Percentiles rank a stretch among this genome's conserved stretches.
Conservation (phyloP, 2,113 vertebrate genomes). For the Cynopterus brachyotis region DNA sequence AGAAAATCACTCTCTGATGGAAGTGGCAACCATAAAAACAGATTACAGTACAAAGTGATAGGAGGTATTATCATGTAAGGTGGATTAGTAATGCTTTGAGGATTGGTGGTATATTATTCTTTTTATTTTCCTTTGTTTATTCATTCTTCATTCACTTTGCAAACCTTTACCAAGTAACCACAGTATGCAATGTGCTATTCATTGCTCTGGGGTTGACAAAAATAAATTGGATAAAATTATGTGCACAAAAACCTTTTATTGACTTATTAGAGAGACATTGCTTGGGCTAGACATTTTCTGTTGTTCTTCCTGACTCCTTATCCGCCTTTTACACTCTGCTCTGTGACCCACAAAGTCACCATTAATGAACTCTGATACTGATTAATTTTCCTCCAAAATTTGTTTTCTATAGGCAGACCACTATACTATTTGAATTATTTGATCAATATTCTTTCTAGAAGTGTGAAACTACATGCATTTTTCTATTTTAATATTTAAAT, state of each 20-base stretch:
- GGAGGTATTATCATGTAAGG: background rate
- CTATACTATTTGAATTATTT: background rate
- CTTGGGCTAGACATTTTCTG: background rate
- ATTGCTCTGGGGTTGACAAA: background rate
- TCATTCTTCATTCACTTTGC: conserved; percentile 28
- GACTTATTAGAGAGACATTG: background rate
- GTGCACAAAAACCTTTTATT: background rate
- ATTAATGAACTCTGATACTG: background rate
- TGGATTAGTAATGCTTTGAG: background rate
- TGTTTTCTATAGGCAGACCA: background rate
- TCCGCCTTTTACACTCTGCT: background rate
- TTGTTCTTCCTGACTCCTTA: background rate
- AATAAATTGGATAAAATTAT: background rate
- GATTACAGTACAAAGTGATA: background rate
- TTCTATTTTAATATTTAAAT: conserved; percentile 32
- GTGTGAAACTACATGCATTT: background rate
- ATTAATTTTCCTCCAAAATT: background rate
- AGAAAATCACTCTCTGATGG: conserved; percentile 7
- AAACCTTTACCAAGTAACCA: background rate
- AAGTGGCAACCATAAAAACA: background rate
- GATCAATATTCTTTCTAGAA: background rate
- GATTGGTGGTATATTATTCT: too few species aligned
- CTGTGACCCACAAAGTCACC: background rate
- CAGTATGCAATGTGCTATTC: background rate
- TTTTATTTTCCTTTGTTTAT: conserved; percentile 20